A percentile compares a stretch with the other conserved stretches of the same genome.
Conservation (phyloP, 2,888 invertebrate genomes). For the Penaeus monodon region DNA sequence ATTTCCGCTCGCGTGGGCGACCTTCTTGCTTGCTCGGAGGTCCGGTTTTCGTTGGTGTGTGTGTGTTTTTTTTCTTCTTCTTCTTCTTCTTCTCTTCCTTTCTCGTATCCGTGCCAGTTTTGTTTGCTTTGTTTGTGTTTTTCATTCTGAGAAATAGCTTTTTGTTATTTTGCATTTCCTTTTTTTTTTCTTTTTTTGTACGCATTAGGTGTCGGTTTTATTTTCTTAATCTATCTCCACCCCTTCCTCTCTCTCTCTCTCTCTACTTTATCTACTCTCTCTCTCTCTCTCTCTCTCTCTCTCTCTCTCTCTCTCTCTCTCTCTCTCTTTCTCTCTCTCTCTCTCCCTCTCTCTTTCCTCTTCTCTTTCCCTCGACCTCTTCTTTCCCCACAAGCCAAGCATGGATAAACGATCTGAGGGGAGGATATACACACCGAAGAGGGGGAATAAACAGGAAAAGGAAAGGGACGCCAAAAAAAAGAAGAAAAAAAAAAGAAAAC, state of each 20-base stretch:
- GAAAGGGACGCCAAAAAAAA: neutral
- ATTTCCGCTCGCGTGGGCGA: too few relatives aligned
- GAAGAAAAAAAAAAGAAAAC: neutral
- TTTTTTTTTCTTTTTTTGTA: neutral
- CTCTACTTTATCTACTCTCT: too few relatives aligned
- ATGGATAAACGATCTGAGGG: too few relatives aligned
- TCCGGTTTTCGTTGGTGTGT: neutral
- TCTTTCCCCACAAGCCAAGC: too few relatives aligned
- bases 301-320: too few relatives aligned
- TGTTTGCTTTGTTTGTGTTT: neutral
- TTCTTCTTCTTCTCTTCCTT: neutral
- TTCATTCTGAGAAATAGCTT: neutral
- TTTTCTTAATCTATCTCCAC: neutral
- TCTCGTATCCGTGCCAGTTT: neutral
- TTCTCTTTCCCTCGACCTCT: too few relatives aligned
- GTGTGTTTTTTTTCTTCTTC: neutral
- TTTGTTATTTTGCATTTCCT: neutral
- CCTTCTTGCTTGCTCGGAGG: too few relatives aligned
- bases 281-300: too few relatives aligned
- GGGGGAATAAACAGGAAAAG: neutral
- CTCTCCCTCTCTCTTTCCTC: too few relatives aligned
- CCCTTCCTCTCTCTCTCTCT: too few relatives aligned
- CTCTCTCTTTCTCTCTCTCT: too few relatives aligned
- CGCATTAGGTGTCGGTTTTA: neutral
- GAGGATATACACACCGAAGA: neutral